Evolutionary conservation across 2,888 invertebrate species (phyloP).

Genomic region (Aphelenchoides bicaudatus): DNA sequence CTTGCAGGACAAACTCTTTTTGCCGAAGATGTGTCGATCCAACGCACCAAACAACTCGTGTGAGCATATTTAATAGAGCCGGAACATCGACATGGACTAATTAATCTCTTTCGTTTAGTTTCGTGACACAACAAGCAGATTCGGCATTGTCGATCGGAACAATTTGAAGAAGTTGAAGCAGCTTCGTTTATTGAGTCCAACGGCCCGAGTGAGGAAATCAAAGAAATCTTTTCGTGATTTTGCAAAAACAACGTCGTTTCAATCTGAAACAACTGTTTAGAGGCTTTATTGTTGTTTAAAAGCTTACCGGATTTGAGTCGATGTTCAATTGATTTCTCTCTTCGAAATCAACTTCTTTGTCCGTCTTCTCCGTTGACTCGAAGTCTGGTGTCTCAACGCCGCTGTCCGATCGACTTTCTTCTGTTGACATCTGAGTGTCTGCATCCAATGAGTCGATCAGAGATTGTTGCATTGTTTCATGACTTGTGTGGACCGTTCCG

Average conservation of each 20-base stretch:
- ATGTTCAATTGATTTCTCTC: too few species aligned
- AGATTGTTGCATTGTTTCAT: too few species aligned
- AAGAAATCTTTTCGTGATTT: conserved; percentile 20
- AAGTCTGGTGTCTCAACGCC: too few species aligned
- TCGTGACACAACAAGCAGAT: conserved; percentile 64
- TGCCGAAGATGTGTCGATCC: too few species aligned
- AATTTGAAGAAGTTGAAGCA: conserved; percentile 1
- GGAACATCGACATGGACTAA: conserved; percentile 66
- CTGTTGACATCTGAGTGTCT: too few species aligned
- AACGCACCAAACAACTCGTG: conserved; percentile 64
- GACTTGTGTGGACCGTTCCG: too few species aligned
- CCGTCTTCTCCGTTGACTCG: too few species aligned
- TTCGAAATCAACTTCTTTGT: too few species aligned
- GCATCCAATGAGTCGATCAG: too few species aligned
- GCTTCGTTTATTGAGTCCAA: neutral
- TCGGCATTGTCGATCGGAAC: conserved; percentile 62
- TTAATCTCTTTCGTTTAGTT: conserved; percentile 61
- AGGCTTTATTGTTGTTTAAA: neutral
- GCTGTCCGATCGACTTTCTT: too few species aligned
- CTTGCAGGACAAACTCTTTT: too few species aligned
- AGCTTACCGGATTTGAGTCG: conserved; percentile 1
- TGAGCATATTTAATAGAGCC: conserved; percentile 66
- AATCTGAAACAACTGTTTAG: conserved; percentile 3
- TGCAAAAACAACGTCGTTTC: conserved; percentile 10
- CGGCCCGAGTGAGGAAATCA: conserved; percentile 18